Evolutionary conservation across 2,113 vertebrate genomes (phyloP).

Genomic region (Gnathonemus echidnorhynchus): DNA sequence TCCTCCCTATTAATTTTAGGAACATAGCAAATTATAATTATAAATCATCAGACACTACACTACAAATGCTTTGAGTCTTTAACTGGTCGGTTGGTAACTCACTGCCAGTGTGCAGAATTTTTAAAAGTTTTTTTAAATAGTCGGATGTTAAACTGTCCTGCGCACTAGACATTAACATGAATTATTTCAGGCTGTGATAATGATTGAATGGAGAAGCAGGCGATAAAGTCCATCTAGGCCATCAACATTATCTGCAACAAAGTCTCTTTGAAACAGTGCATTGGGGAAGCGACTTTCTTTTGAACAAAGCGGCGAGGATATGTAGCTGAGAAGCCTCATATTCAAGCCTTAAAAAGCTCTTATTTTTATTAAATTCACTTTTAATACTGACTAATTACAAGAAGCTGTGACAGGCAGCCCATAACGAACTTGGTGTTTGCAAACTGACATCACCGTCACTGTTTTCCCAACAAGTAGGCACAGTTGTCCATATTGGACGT

Average conservation of each 20-base stretch:
- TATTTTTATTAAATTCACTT: background rate
- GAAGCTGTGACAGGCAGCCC: background rate
- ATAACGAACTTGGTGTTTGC: background rate
- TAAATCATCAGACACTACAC: background rate
- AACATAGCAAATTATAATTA: background rate
- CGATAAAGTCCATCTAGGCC: background rate
- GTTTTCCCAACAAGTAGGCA: background rate
- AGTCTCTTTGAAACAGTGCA: background rate
- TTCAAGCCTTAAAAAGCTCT: background rate
- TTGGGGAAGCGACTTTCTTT: background rate
- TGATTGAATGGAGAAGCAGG: background rate
- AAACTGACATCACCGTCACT: background rate
- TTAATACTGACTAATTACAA: background rate
- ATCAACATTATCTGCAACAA: background rate
- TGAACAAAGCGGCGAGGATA: background rate
- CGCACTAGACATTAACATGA: background rate
- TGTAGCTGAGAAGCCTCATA: background rate
- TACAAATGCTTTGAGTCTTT: background rate
- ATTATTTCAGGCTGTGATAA: background rate
- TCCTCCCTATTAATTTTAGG: background rate
- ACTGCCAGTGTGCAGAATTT: background rate
- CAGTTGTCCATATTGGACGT: background rate
- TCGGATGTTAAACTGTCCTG: background rate
- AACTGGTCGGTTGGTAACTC: background rate
- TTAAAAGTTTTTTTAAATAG: background rate